Evolutionary conservation across 1,140 invertebrate species (phyloP).

Genomic region (Musca vetustissima): DNA sequence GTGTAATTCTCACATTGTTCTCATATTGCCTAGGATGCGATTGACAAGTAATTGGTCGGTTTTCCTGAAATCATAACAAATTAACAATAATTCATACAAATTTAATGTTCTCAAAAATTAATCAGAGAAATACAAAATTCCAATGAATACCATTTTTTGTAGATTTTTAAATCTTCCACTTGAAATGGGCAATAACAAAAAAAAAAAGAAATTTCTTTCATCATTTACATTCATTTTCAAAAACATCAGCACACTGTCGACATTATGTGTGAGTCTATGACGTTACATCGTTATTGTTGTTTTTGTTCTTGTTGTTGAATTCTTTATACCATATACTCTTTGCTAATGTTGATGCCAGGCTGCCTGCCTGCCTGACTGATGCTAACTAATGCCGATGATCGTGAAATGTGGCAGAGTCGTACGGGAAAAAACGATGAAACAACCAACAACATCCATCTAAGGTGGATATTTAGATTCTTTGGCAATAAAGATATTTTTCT

Average conservation of each 20-base stretch:
- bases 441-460: slow-evolving; percentile 46
- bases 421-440: slow-evolving; percentile 1
- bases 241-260: slow-evolving; percentile 1
- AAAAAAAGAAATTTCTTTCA: not conserved
- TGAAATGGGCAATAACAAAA: not conserved
- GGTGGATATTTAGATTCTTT: slow-evolving; percentile 45
- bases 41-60: too few species aligned
- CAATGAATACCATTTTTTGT: too few species aligned
- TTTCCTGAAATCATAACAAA: too few species aligned
- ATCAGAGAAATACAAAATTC: too few species aligned
- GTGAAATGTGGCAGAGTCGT: slow-evolving; percentile 9
- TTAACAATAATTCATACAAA: too few species aligned
- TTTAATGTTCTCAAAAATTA: too few species aligned
- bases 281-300: slow-evolving; percentile 2
- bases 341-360: too few species aligned
- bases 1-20: too few species aligned
- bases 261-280: slow-evolving; percentile 5
- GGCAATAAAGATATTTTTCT: slow-evolving; percentile 15
- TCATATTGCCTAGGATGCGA: too few species aligned
- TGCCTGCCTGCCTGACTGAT: too few species aligned
- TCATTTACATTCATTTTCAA: not conserved
- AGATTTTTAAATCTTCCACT: not conserved
- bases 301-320: not conserved
- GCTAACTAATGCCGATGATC: not conserved
- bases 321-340: not conserved